Conservation (phyloP, 2,113 vertebrate genomes). For the Corynorhinus townsendii region DNA sequence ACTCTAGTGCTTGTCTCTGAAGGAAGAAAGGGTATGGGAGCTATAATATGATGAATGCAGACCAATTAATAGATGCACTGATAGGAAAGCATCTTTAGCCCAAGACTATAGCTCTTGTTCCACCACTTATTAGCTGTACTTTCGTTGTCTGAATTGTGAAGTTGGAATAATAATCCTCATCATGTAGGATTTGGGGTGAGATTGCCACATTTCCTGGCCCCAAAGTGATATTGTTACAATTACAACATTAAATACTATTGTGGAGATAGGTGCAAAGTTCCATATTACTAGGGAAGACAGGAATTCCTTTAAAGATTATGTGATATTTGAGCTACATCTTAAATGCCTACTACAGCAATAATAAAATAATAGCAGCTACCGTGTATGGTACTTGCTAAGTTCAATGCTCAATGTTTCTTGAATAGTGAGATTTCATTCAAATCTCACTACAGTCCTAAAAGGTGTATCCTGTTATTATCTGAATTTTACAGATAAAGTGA, state of each 20-base stretch:
- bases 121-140: neutral
- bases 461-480: too few relatives aligned
- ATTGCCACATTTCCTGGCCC: neutral
- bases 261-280: neutral
- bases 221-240: neutral
- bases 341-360: neutral
- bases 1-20: neutral
- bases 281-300: neutral
- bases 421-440: neutral
- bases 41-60: neutral
- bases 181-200: neutral
- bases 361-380: neutral
- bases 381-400: accelerated
- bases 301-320: neutral
- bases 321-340: neutral
- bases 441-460: neutral
- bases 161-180: neutral
- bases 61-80: neutral
- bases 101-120: constrained; percentile 46
- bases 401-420: neutral
- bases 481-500: neutral
- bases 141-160: neutral
- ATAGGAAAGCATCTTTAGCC: neutral
- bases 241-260: neutral
- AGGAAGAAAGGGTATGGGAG: neutral